Conservation (phyloP, 2,113 vertebrate genomes). For the Callionymus lyra region DNA sequence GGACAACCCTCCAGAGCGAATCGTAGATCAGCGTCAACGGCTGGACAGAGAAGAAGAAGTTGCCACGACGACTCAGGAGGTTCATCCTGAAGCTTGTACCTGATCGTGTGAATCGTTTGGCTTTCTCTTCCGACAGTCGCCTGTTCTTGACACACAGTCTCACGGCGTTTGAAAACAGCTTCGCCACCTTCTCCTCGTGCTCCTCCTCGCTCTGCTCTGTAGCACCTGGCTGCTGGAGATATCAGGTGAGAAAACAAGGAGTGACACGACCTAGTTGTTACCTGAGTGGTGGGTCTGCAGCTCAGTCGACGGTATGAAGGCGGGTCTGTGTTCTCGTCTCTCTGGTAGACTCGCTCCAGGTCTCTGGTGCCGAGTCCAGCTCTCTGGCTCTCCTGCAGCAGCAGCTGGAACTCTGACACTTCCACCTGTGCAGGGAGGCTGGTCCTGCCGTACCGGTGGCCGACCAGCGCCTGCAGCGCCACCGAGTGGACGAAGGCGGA, state of each 20-base stretch:
- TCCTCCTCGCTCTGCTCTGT: slow-evolving; percentile 4
- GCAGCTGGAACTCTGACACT: slow-evolving; percentile 60
- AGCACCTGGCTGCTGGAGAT: slow-evolving; percentile 8
- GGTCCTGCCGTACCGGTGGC: slow-evolving; percentile 59
- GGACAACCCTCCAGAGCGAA: slow-evolving; percentile 50
- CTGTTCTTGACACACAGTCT: slow-evolving; percentile 45
- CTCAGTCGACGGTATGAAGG: slow-evolving; percentile 51
- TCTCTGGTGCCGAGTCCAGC: slow-evolving; percentile 41
- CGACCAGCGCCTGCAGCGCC: slow-evolving; percentile 63
- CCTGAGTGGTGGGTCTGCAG: slow-evolving; percentile 31
- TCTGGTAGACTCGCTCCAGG: slow-evolving; percentile 59
- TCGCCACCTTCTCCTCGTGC: slow-evolving; percentile 19
- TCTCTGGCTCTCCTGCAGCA: slow-evolving; percentile 58
- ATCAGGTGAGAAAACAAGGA: neutral
- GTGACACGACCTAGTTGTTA: neutral
- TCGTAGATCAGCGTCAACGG: slow-evolving; percentile 61
- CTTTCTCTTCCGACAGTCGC: slow-evolving; percentile 45
- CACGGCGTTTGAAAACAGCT: slow-evolving; percentile 43
- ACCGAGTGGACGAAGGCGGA: slow-evolving; percentile 25
- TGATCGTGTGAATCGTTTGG: slow-evolving; percentile 53
- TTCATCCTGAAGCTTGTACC: slow-evolving; percentile 30
- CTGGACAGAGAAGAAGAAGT: slow-evolving; percentile 28
- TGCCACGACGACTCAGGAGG: too few species aligned
- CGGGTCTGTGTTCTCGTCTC: slow-evolving; percentile 68
- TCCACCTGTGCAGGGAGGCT: slow-evolving; percentile 60